A percentile compares a stretch with the other conserved stretches of the same genome.
phyloP scores from a whole-genome alignment of 2,797 vertebrate genomes.

The Sebastes matsubarae region DNA sequence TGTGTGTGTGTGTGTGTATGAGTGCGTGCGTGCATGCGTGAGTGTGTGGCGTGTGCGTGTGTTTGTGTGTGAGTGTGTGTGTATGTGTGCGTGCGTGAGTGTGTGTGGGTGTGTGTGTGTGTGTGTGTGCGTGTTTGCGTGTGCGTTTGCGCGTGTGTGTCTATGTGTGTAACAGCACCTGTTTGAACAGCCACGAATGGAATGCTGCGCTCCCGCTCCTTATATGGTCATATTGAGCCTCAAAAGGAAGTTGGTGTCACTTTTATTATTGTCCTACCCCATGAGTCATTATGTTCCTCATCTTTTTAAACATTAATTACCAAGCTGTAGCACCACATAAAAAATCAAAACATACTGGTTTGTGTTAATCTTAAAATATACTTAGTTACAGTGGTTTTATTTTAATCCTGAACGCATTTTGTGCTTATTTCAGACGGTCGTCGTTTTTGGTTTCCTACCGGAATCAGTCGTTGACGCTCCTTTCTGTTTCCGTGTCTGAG shows the following conservation, averaged over 20 bases:
- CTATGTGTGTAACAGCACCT: conserved; percentile 44
- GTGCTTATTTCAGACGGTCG: rapidly evolving
- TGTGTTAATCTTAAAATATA: rapidly evolving
- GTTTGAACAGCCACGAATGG: conserved; percentile 55
- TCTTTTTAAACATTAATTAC: background rate
- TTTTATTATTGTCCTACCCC: conserved; percentile 70
- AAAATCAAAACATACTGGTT: rapidly evolving
- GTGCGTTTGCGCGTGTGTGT: background rate
- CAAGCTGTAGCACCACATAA: rapidly evolving
- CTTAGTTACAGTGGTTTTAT: rapidly evolving
- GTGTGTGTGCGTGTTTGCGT: rapidly evolving
- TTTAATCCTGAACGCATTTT: background rate
- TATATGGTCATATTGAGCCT: conserved; percentile 69
- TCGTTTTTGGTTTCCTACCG: conserved; percentile 45
- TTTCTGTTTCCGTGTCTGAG: conserved; percentile 70
- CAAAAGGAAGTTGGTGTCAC: conserved; percentile 73
- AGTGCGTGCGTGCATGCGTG: too few relatives aligned
- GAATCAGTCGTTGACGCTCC: conserved; percentile 39
- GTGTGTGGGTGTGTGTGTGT: too few relatives aligned
- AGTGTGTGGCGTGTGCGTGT: background rate
- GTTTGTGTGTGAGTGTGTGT: too few relatives aligned
- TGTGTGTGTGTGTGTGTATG: rapidly evolving
- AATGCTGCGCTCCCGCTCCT: conserved; percentile 68
- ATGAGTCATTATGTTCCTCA: background rate
- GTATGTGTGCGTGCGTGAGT: rapidly evolving